A percentile compares a stretch with the other conserved stretches of the same genome.
Conservation (phyloP, 2,113 vertebrate genomes). For the Prunella himalayana region DNA sequence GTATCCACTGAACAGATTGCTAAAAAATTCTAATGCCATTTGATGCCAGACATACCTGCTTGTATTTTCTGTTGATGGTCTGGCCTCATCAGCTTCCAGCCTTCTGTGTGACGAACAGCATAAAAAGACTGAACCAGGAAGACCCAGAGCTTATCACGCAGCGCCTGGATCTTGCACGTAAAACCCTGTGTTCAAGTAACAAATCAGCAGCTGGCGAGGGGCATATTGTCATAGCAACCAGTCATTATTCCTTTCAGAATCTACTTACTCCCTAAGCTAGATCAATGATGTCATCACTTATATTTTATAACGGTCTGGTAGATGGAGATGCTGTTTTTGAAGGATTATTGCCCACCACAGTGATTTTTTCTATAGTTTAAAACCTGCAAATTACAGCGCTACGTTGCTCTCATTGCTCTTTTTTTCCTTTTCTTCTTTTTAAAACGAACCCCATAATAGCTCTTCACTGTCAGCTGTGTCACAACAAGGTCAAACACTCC, state of each 20-base stretch:
- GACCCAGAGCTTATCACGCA: slow-evolving; percentile 88
- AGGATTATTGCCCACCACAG: slow-evolving; percentile 56
- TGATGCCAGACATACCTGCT: slow-evolving; percentile 79
- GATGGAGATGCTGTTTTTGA: slow-evolving; percentile 60
- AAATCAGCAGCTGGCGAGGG: slow-evolving; percentile 98
- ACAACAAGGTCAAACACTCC: slow-evolving; percentile 78
- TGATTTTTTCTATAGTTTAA: slow-evolving; percentile 41
- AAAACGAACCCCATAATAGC: slow-evolving; percentile 25
- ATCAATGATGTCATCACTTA: slow-evolving; percentile 88
- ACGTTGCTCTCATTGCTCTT: not conserved
- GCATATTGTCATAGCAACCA: slow-evolving; percentile 95
- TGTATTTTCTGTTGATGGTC: slow-evolving; percentile 85
- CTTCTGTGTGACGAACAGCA: slow-evolving; percentile 90
- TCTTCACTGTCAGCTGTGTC: slow-evolving; percentile 70
- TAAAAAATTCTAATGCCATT: not conserved
- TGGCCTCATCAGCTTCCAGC: slow-evolving; percentile 86
- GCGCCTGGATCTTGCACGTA: slow-evolving; percentile 81
- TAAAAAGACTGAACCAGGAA: slow-evolving; percentile 96
- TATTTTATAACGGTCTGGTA: slow-evolving; percentile 68
- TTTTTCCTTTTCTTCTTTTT: not conserved
- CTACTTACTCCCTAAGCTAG: slow-evolving; percentile 83
- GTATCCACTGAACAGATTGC: not conserved
- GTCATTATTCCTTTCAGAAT: slow-evolving; percentile 86
- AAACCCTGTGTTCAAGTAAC: slow-evolving; percentile 89
- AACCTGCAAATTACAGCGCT: slow-evolving; percentile 37